phyloP scores from a whole-genome alignment of 2,888 invertebrate genomes.

The Stictocephala bisonia region DNA sequence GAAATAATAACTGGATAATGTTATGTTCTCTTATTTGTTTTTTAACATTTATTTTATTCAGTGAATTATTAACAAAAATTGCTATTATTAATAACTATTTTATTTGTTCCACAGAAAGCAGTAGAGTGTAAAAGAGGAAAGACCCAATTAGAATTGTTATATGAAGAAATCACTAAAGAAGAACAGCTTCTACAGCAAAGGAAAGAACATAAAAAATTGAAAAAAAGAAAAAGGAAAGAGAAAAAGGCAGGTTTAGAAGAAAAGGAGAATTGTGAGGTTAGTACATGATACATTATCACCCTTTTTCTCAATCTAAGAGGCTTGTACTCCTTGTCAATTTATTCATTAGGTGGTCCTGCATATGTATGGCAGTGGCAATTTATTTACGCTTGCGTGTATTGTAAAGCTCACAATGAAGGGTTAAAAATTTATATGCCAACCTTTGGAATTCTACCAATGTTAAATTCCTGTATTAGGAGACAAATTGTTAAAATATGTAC shows the following conservation, averaged over 20 bases:
- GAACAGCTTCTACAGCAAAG: conserved; percentile 86
- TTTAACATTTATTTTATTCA: conserved; percentile 10
- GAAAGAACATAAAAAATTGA: conserved; percentile 88
- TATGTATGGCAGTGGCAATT: too few relatives aligned
- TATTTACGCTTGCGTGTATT: too few relatives aligned
- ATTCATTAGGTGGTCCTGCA: too few relatives aligned
- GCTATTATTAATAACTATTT: not conserved
- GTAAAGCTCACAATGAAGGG: too few relatives aligned
- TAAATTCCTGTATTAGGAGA: too few relatives aligned
- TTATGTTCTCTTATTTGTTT: not conserved
- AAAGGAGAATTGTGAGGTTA: conserved; percentile 66
- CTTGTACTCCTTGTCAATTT: too few relatives aligned
- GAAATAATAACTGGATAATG: not conserved
- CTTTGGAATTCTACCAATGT: too few relatives aligned
- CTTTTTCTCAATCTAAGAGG: too few relatives aligned
- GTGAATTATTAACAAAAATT: not conserved
- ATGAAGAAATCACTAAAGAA: conserved; percentile 88
- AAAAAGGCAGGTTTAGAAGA: conserved; percentile 61
- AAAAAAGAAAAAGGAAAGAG: conserved; percentile 81
- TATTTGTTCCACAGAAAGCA: conserved; percentile 70
- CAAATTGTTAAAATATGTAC: too few relatives aligned
- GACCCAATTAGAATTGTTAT: conserved; percentile 87
- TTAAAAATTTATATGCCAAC: too few relatives aligned
- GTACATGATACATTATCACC: too few relatives aligned
- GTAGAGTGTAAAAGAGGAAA: conserved; percentile 91